phyloP scores from a whole-genome alignment of 2,797 vertebrate species.

The Melanotaenia parkinsoni region DNA sequence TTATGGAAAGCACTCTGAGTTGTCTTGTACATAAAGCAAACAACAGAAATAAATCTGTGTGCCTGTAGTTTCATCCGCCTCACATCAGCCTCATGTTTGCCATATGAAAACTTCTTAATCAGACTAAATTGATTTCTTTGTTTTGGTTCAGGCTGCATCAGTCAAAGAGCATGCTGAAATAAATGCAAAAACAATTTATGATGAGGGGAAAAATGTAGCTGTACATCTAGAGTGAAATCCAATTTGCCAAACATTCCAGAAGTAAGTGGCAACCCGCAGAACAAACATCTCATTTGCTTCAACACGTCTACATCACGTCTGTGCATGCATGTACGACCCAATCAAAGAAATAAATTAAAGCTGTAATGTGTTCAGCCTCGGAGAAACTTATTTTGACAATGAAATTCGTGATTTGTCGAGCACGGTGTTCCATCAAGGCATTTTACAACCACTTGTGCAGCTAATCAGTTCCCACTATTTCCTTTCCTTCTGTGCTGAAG shows the following conservation, averaged over 20 bases:
- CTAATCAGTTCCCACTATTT: background rate
- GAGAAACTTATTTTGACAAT: constrained; percentile 27
- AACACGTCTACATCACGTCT: constrained; percentile 35
- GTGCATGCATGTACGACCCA: constrained; percentile 28
- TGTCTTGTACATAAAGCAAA: too few species aligned
- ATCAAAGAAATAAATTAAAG: constrained; percentile 53
- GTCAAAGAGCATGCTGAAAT: constrained; percentile 47
- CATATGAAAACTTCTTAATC: constrained; percentile 22
- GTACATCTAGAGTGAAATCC: constrained; percentile 49
- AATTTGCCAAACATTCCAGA: constrained; percentile 70
- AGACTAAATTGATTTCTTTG: constrained; percentile 38
- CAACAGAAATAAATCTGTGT: too few species aligned
- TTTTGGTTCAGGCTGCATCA: constrained; percentile 36
- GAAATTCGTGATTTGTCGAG: constrained; percentile 35
- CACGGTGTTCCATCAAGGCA: constrained; percentile 1
- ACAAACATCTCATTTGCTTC: constrained; percentile 61
- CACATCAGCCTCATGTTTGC: background rate
- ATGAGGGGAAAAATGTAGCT: constrained; percentile 45
- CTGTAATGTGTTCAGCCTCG: constrained; percentile 9
- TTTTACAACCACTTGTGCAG: constrained; percentile 12
- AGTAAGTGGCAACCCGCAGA: constrained; percentile 63
- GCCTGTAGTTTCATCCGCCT: background rate
- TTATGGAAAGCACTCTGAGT: too few species aligned
- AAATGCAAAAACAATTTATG: constrained; percentile 49
- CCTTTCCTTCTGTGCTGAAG: background rate